A percentile compares a stretch with the other conserved stretches of the same genome.
Conservation (phyloP, 2,113 vertebrate species). For the Paradisaea rubra region DNA sequence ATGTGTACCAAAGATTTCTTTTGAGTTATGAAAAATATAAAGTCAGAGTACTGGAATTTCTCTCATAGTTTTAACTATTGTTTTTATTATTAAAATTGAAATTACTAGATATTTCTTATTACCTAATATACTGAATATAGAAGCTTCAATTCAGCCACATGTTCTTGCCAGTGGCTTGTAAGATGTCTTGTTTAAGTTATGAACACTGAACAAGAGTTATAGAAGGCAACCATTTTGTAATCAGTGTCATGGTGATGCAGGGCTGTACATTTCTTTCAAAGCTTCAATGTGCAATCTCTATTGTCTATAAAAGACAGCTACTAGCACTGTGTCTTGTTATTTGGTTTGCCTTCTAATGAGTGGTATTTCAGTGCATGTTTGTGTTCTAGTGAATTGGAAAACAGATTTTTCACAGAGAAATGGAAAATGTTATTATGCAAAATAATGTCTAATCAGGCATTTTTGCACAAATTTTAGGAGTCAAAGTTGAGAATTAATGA, state of each 20-base stretch:
- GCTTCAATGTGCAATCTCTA: neutral
- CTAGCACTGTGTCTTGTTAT: neutral
- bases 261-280: neutral
- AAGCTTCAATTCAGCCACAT: neutral
- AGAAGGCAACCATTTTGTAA: neutral
- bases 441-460: neutral
- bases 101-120: neutral
- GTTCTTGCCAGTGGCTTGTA: neutral
- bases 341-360: neutral
- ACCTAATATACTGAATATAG: neutral
- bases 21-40: neutral
- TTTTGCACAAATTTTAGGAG: neutral
- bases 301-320: neutral
- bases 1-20: neutral
- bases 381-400: neutral
- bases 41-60: neutral
- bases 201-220: neutral
- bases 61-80: neutral
- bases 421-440: neutral
- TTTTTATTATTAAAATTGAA: neutral
- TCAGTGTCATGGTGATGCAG: fast-evolving
- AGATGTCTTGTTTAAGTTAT: neutral
- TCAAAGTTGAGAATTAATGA: neutral
- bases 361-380: neutral
- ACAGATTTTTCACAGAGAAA: neutral